phyloP scores from a whole-genome alignment of 1,140 invertebrate species.

The Caenorhabditis briggsae region DNA sequence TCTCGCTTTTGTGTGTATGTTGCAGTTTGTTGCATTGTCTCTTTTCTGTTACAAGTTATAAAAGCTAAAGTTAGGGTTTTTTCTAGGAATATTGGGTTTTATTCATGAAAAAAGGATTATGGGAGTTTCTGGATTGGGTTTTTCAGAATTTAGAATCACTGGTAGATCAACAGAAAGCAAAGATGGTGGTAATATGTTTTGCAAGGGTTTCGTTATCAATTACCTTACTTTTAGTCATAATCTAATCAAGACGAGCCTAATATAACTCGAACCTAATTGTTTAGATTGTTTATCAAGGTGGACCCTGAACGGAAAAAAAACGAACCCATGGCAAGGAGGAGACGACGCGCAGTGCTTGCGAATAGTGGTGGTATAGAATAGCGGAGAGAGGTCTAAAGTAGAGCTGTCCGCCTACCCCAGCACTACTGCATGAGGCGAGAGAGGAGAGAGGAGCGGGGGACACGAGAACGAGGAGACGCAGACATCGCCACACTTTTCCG shows the following conservation, averaged over 20 bases:
- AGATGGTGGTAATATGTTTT: no score
- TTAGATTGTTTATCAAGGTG: background rate
- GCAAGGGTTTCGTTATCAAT: no score
- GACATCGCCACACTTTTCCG: constrained; percentile 18
- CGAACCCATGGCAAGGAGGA: constrained; percentile 50
- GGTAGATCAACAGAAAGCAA: no score
- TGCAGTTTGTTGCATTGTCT: constrained; percentile 48
- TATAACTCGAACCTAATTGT: no score
- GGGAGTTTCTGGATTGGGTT: background rate
- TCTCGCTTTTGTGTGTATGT: background rate
- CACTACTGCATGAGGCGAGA: constrained; percentile 55
- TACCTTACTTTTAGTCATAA: background rate
- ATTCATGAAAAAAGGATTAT: background rate
- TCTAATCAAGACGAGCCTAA: background rate
- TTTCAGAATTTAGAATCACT: background rate
- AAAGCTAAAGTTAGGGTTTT: background rate
- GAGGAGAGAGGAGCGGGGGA: background rate
- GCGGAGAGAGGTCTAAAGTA: constrained; percentile 54
- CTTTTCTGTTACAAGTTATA: background rate
- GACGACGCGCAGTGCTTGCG: constrained; percentile 54
- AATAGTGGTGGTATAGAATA: constrained; percentile 54
- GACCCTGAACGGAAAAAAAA: constrained; percentile 18
- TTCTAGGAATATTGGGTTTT: background rate
- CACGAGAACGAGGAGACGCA: constrained; percentile 6
- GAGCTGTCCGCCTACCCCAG: constrained; percentile 53